Evolutionary conservation across 2,888 invertebrate species (phyloP).

Genomic region (Ichneumoninae sp.): DNA sequence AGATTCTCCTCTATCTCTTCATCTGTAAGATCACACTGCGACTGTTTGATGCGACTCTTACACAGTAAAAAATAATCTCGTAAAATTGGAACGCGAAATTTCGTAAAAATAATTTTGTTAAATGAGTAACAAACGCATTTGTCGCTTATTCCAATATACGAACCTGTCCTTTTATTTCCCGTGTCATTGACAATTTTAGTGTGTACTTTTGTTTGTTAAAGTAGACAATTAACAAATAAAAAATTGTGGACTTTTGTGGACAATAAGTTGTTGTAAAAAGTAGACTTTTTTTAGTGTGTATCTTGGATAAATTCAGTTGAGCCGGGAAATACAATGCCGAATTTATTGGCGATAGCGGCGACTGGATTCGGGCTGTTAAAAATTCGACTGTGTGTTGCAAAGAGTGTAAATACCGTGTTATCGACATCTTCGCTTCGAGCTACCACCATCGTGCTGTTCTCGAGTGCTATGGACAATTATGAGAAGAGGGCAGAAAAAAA

Average conservation of each 20-base stretch:
- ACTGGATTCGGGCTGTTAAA: slow-evolving; percentile 16
- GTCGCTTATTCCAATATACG: no score
- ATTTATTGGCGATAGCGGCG: neutral
- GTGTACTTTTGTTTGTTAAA: no score
- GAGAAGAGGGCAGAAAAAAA: slow-evolving; percentile 49
- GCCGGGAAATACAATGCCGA: slow-evolving; percentile 4
- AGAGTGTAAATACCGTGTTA: slow-evolving; percentile 60
- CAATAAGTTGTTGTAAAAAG: no score
- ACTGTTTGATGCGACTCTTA: neutral
- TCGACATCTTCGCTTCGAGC: slow-evolving; percentile 70
- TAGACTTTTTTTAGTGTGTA: neutral
- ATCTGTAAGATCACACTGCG: neutral
- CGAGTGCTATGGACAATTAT: slow-evolving; percentile 57
- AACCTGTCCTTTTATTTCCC: no score
- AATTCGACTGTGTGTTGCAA: slow-evolving; percentile 23
- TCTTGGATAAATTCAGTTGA: neutral
- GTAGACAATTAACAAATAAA: no score
- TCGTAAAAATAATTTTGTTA: no score
- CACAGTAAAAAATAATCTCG: no score
- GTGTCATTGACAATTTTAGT: no score
- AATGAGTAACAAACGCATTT: no score
- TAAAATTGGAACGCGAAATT: no score
- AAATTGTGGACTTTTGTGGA: no score
- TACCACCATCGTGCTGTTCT: slow-evolving; percentile 44
- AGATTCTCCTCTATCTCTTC: no score